These are phyloP conservation scores for Drosophila kokeensis DNA, from an alignment of 2,888 invertebrate genomes.

Conservation along the genomic window DNA sequence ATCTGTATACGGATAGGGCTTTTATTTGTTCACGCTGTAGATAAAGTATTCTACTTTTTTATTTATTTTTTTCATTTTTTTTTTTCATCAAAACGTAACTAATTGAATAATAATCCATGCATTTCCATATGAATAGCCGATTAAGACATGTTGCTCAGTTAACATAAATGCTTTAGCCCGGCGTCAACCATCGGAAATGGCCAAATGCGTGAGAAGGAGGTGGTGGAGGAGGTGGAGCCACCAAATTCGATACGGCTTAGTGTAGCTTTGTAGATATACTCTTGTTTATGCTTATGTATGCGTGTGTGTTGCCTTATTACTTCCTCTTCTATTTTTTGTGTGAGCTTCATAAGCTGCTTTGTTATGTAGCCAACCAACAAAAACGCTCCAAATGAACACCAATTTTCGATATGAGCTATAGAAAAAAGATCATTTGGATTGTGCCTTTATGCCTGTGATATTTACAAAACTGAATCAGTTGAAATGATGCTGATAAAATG, in stretches of 20 bases:
- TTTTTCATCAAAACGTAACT: constrained; percentile 68
- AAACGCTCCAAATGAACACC: constrained; percentile 49
- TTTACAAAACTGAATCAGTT: constrained; percentile 25
- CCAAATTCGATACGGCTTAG: constrained; percentile 47
- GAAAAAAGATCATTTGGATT: constrained; percentile 8
- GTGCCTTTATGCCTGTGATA: constrained; percentile 7
- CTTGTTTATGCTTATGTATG: constrained; percentile 1
- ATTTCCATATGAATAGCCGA: constrained; percentile 79
- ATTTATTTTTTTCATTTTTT: constrained; percentile 29
- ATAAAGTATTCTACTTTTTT: constrained; percentile 48
- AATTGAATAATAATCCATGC: constrained; percentile 76
- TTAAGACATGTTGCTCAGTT: constrained; percentile 75
- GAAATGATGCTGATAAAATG: constrained; percentile 4
- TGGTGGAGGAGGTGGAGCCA: constrained; percentile 6
- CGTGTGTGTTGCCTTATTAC: constrained; percentile 14
- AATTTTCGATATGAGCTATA: constrained; percentile 17
- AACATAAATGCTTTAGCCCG: constrained; percentile 55
- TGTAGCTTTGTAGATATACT: constrained; percentile 28
- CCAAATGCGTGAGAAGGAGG: constrained; percentile 24
- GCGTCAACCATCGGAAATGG: constrained; percentile 53
- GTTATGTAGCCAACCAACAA: constrained; percentile 21
- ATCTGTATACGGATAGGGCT: constrained; percentile 37
- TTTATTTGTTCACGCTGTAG: constrained; percentile 33
- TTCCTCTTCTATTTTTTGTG: constrained; percentile 7
- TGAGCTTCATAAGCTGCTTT: constrained; percentile 26